These are phyloP conservation scores for Lepidurus packardi DNA, from an alignment of 1,140 invertebrate genomes.

Conservation along the genomic window DNA sequence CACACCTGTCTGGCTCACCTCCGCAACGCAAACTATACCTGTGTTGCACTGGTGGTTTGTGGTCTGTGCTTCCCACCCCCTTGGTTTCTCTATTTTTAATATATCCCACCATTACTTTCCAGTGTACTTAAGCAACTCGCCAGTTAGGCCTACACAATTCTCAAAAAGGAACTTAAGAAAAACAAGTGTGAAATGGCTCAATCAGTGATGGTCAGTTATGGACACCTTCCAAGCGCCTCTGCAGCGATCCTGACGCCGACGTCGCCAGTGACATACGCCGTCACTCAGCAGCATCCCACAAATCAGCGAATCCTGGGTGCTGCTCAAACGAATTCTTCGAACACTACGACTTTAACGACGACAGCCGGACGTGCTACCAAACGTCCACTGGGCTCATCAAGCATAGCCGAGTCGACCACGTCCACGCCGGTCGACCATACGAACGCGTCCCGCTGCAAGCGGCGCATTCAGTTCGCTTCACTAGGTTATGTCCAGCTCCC, in stretches of 20 bases:
- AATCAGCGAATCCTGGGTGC: not conserved
- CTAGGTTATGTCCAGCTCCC: conserved; percentile 20
- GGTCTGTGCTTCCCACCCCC: not conserved
- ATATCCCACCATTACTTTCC: not conserved
- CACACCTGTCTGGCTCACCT: conserved; percentile 20
- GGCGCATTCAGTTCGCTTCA: conserved; percentile 16
- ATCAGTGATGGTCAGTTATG: conserved; percentile 8
- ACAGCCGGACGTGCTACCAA: not conserved
- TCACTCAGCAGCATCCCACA: not conserved
- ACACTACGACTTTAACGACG: not conserved
- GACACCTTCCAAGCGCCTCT: not conserved
- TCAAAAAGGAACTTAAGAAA: not conserved
- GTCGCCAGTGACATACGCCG: not conserved
- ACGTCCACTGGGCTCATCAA: not conserved
- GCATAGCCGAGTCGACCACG: not conserved
- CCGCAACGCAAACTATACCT: not conserved
- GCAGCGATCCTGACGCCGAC: not conserved
- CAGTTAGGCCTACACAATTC: not conserved
- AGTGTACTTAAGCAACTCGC: not conserved
- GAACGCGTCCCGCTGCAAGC: not conserved
- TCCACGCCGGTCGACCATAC: not conserved
- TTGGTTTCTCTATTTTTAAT: not conserved
- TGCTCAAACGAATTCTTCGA: not conserved
- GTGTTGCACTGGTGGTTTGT: not conserved
- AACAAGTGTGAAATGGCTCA: not conserved